Evolutionary conservation across 1,140 invertebrate species (phyloP).

Genomic region (Melipona quadrifasciata): DNA sequence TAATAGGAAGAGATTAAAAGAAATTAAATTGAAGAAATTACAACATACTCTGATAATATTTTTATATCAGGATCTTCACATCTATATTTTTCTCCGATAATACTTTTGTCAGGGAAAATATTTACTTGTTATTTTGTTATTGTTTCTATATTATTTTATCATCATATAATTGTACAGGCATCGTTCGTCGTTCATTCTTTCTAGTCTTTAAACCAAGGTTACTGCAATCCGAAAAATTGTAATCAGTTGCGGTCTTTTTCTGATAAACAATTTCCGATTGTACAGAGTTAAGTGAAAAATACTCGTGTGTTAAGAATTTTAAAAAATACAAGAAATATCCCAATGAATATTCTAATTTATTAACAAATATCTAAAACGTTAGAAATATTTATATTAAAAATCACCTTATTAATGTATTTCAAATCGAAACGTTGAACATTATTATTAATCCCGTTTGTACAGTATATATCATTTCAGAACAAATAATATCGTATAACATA

Average conservation of each 20-base stretch:
- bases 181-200: background rate
- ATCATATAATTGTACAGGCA: background rate
- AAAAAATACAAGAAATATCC: background rate
- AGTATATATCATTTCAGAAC: no score
- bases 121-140: background rate
- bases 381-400: background rate
- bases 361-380: background rate
- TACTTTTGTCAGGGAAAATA: background rate
- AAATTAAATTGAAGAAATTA: no score
- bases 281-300: background rate
- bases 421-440: no score
- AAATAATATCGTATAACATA: no score
- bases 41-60: background rate
- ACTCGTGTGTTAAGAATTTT: background rate
- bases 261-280: background rate
- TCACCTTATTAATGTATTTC: no score
- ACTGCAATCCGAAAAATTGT: background rate
- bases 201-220: background rate
- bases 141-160: background rate
- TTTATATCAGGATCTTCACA: fast-evolving
- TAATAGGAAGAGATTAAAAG: no score
- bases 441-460: no score
- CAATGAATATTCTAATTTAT: background rate
- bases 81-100: background rate
- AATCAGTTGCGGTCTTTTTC: background rate